A percentile compares a stretch with the other conserved stretches of the same genome.
Evolutionary conservation across 2,797 vertebrate genomes (phyloP).

Genomic region (Atherinosoma microstoma): DNA sequence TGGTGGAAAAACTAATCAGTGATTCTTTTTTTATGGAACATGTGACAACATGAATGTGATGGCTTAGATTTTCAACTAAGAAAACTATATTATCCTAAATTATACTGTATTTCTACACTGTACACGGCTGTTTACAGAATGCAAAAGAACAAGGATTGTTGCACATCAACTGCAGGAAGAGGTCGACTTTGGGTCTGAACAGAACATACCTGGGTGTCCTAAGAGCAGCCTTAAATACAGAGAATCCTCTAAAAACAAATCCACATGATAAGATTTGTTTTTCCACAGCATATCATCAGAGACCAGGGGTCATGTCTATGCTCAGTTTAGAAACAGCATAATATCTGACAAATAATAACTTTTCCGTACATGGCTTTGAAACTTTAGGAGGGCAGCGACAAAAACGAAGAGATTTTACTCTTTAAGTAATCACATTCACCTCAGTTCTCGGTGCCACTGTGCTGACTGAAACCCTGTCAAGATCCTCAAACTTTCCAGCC

Average conservation of each 20-base stretch:
- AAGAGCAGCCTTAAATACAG: conserved; percentile 40
- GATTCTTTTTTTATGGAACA: conserved; percentile 10
- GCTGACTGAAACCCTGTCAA: conserved; percentile 22
- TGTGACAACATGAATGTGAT: conserved; percentile 10
- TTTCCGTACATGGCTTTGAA: conserved; percentile 44
- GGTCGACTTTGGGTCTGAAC: conserved; percentile 12
- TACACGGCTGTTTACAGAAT: conserved; percentile 43
- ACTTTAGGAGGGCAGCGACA: conserved; percentile 9
- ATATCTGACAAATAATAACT: conserved; percentile 21
- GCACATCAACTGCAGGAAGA: conserved; percentile 35
- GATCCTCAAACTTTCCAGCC: background rate
- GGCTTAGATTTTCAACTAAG: conserved; percentile 5
- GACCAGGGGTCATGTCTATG: conserved; percentile 6
- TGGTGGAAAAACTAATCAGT: conserved; percentile 51
- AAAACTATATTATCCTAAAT: conserved; percentile 34
- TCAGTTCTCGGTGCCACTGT: conserved; percentile 6
- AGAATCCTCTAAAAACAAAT: conserved; percentile 40
- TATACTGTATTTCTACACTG: conserved; percentile 19
- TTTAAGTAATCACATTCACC: conserved; percentile 27
- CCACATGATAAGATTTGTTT: conserved; percentile 12
- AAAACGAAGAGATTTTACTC: conserved; percentile 17
- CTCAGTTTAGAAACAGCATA: conserved; percentile 12
- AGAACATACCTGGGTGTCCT: conserved; percentile 27
- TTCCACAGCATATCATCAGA: conserved; percentile 1
- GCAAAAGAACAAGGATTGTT: conserved; percentile 39